These are phyloP conservation scores for Sarcophilus harrisii DNA, from an alignment of 2,797 vertebrate genomes.

Conservation along the genomic window DNA sequence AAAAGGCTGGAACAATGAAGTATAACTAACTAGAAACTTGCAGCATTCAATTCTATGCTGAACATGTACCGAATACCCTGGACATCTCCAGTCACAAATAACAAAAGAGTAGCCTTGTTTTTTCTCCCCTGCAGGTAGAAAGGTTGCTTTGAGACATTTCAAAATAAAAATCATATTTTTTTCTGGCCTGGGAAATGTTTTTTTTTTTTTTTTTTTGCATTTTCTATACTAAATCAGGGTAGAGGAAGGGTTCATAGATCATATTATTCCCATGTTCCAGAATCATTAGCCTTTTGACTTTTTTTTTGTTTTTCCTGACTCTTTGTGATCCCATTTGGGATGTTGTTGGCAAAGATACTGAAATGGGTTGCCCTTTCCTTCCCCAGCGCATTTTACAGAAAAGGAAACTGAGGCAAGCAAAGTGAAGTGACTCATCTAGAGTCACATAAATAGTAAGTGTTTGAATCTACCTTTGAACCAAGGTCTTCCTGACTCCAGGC, in stretches of 20 bases:
- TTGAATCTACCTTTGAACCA: not conserved
- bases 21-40: not conserved
- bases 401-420: not conserved
- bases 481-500: not conserved
- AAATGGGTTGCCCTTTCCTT: not conserved
- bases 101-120: not conserved
- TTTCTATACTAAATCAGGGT: not conserved
- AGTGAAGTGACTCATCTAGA: not conserved
- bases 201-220: not conserved
- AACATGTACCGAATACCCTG: not conserved
- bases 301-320: not conserved
- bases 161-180: not conserved
- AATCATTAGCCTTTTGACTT: not conserved
- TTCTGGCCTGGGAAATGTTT: not conserved
- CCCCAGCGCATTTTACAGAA: not conserved
- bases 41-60: not conserved
- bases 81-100: not conserved
- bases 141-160: not conserved
- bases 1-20: not conserved
- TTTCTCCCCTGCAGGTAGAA: not conserved
- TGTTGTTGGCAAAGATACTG: not conserved
- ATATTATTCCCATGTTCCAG: not conserved
- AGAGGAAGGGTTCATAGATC: not conserved
- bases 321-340: not conserved
- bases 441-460: not conserved